Base-by-base conservation (phyloP, 2,888 invertebrate species). In the Apeira syringaria region DNA sequence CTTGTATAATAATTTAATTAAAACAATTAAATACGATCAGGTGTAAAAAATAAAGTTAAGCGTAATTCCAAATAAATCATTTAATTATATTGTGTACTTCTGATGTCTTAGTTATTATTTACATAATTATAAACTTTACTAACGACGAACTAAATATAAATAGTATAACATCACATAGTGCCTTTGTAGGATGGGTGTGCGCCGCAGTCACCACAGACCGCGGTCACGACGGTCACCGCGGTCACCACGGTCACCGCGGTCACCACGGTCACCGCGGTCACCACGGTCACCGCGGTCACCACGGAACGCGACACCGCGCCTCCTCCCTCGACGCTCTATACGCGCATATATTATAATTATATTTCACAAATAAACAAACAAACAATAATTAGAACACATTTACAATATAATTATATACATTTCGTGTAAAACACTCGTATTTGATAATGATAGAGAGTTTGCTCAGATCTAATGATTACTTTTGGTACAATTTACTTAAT, bases 51-150 rank as follows among this genome's bases (percentile, higher is more conserved):
- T n/a, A n/a, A n/a, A n/a, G n/a, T n/a, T n/a, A n/a, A n/a, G n/a
- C n/a, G 15, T 3, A 15, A 15, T 46, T 11, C 20, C 38, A 40
- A 42, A 31, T 45, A 10, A 41, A 44, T 50, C 38, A 60, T 69
- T 71, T 77, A 80, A 74, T 79, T 76, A 71, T 42, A 72, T 3
- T 11, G 72, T 67, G 68, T 78, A 77, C 63, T 75, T 77, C 61
- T 59, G 58, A 55, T 61, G 36, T 38, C 59, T 61, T 64, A 61
- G 22, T 36, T 65, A 68, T 72, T 81, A 83, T 84, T 76, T 84
- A 84, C 83, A 81, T n/a, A n/a, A 52, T 66, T 61, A 66, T 60
- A 66, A n/a, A 54, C 61, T 64, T 59, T 57, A 49, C 47, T 50
- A 60, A 58, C 39, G 38, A 42, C 47, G 56, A 43, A 45, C 45